phyloP scores from a whole-genome alignment of 2,113 vertebrate species.

The Loxodonta africana region DNA sequence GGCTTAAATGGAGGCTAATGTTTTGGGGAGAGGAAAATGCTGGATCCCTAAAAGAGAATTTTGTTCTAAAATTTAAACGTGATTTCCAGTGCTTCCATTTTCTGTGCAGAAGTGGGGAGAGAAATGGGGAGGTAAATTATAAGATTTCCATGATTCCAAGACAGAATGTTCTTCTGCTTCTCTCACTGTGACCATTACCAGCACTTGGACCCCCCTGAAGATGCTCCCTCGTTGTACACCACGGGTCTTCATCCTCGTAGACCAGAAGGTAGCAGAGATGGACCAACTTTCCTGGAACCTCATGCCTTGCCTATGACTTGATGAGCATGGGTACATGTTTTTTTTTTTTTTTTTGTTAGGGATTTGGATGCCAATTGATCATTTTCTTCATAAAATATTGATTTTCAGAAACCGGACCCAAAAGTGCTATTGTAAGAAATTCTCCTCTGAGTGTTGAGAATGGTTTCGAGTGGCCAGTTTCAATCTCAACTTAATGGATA shows the following conservation, averaged over 20 bases:
- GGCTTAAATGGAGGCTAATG: neutral
- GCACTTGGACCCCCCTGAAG: neutral
- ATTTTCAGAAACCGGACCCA: neutral
- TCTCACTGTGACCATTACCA: rapidly evolving
- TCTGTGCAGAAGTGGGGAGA: neutral
- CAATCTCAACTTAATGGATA: neutral
- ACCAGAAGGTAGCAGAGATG: neutral
- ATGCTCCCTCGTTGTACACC: neutral
- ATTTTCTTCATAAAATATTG: neutral
- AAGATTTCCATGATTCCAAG: neutral
- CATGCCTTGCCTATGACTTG: neutral
- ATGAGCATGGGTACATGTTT: neutral
- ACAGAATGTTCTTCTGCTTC: rapidly evolving
- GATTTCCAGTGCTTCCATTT: neutral
- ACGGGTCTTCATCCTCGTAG: rapidly evolving
- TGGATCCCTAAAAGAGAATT: neutral
- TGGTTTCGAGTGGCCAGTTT: neutral
- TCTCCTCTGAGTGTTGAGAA: neutral
- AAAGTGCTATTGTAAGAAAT: neutral
- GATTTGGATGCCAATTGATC: neutral
- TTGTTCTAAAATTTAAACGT: neutral
- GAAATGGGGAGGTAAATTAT: neutral
- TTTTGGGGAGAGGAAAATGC: neutral
- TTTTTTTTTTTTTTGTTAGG: neutral
- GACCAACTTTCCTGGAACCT: rapidly evolving